A percentile compares a stretch with the other conserved stretches of the same genome.
Conservation (phyloP, 2,888 invertebrate genomes). For the Portevinia maculata region DNA sequence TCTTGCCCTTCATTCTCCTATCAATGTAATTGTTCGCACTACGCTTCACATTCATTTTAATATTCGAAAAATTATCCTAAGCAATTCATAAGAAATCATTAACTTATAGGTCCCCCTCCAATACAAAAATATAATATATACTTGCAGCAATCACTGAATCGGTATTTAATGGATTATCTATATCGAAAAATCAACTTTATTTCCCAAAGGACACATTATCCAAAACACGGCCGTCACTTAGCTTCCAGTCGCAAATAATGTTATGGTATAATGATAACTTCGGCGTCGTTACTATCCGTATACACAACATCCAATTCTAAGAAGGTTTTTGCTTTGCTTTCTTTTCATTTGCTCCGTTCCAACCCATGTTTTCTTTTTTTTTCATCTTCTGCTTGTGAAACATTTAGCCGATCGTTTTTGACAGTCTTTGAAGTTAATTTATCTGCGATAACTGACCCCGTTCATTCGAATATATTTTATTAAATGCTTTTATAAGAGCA, state of each 20-base stretch:
- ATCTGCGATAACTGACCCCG: slow-evolving; percentile 56
- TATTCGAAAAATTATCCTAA: slow-evolving; percentile 31
- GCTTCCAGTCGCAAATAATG: slow-evolving; percentile 60
- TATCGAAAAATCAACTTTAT: slow-evolving; percentile 68
- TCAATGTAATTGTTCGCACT: neutral
- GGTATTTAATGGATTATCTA: slow-evolving; percentile 70
- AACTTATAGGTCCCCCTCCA: slow-evolving; percentile 14
- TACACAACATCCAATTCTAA: slow-evolving; percentile 29
- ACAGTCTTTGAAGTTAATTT: slow-evolving; percentile 66
- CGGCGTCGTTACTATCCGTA: slow-evolving; percentile 28
- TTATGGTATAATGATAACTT: slow-evolving; percentile 60
- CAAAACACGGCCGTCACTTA: slow-evolving; percentile 30
- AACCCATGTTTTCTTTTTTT: neutral
- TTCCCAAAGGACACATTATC: slow-evolving; percentile 70
- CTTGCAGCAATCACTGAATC: slow-evolving; percentile 60
- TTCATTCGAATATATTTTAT: slow-evolving; percentile 71
- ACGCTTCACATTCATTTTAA: slow-evolving; percentile 2
- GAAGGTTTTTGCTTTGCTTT: slow-evolving; percentile 4
- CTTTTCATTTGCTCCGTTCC: neutral
- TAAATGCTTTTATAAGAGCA: slow-evolving; percentile 65
- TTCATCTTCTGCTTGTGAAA: neutral
- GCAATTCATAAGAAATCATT: slow-evolving; percentile 34
- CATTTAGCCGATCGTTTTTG: slow-evolving; percentile 57
- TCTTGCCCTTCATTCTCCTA: neutral
- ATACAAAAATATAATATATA: neutral